Conservation (phyloP, 1,140 invertebrate species). For the Megathymus violae region DNA sequence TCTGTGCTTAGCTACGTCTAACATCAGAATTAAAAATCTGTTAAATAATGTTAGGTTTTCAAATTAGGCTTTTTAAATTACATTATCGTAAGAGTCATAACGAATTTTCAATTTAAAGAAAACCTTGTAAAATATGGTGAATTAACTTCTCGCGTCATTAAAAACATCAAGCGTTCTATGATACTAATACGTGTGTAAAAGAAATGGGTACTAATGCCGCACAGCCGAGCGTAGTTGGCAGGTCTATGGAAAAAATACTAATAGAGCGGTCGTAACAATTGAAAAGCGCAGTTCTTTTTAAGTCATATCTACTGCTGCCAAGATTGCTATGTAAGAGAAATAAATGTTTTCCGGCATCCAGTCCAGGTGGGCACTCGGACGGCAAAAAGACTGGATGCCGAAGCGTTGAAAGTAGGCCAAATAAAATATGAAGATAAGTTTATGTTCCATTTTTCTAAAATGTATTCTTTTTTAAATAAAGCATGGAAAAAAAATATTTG, state of each 20-base stretch:
- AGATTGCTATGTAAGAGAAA: conserved; percentile 31
- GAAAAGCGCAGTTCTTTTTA: conserved; percentile 31
- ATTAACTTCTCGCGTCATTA: too few relatives aligned
- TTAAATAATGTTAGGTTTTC: too few relatives aligned
- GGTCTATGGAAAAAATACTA: conserved; percentile 17
- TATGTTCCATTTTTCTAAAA: not conserved
- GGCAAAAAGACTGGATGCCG: conserved; percentile 21
- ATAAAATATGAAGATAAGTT: conserved; percentile 5
- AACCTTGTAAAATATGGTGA: too few relatives aligned
- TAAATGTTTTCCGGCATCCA: conserved; percentile 30
- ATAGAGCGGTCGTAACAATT: conserved; percentile 18
- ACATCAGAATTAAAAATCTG: too few relatives aligned
- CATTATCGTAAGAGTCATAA: too few relatives aligned
- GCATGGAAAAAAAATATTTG: too few relatives aligned
- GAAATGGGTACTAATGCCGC: not conserved
- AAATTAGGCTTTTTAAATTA: too few relatives aligned
- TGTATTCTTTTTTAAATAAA: too few relatives aligned
- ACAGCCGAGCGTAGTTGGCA: conserved; percentile 15
- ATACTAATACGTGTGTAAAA: too few relatives aligned
- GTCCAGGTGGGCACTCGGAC: conserved; percentile 19
- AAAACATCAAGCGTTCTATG: too few relatives aligned
- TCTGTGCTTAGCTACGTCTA: too few relatives aligned
- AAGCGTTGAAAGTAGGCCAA: conserved; percentile 20
- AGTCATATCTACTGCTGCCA: conserved; percentile 32
- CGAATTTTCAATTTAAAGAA: too few relatives aligned